Evolutionary conservation across 2,888 invertebrate genomes (phyloP).

Genomic region (Cacoxenus indagator): DNA sequence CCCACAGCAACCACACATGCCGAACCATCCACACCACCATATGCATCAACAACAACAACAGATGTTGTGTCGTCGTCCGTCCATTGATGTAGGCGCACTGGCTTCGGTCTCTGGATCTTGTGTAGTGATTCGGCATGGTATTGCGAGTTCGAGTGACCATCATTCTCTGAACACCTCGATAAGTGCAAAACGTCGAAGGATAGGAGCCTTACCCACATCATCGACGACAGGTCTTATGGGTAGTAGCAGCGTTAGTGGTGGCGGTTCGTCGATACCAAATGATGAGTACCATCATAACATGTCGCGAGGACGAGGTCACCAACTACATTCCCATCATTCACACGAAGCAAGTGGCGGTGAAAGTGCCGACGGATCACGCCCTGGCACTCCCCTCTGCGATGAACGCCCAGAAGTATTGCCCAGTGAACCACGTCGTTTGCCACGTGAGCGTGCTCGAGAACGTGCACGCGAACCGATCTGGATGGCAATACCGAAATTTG

Average conservation of each 20-base stretch:
- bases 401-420: conserved; percentile 83
- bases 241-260: conserved; percentile 32
- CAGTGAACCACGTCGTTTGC: conserved; percentile 81
- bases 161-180: conserved; percentile 53
- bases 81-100: conserved; percentile 71
- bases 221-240: conserved; percentile 31
- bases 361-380: conserved; percentile 80
- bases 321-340: conserved; percentile 73
- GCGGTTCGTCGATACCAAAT: conserved; percentile 47
- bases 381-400: conserved; percentile 88
- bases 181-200: conserved; percentile 74
- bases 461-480: conserved; percentile 81
- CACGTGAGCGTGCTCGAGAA: conserved; percentile 71
- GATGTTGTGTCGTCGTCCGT: conserved; percentile 72
- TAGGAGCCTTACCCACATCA: conserved; percentile 56
- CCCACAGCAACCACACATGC: conserved; percentile 52
- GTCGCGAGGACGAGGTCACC: conserved; percentile 72
- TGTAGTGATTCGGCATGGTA: conserved; percentile 54
- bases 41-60: conserved; percentile 49
- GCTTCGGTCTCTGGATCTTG: conserved; percentile 49
- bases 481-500: conserved; percentile 90
- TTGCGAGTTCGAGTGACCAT: conserved; percentile 54
- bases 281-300: conserved; percentile 70
- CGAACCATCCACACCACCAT: conserved; percentile 42
- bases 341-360: conserved; percentile 74